A percentile compares a stretch with the other conserved stretches of the same genome.
These are phyloP conservation scores for Perdita meconis DNA, from an alignment of 2,888 invertebrate species.

Conservation along the genomic window DNA sequence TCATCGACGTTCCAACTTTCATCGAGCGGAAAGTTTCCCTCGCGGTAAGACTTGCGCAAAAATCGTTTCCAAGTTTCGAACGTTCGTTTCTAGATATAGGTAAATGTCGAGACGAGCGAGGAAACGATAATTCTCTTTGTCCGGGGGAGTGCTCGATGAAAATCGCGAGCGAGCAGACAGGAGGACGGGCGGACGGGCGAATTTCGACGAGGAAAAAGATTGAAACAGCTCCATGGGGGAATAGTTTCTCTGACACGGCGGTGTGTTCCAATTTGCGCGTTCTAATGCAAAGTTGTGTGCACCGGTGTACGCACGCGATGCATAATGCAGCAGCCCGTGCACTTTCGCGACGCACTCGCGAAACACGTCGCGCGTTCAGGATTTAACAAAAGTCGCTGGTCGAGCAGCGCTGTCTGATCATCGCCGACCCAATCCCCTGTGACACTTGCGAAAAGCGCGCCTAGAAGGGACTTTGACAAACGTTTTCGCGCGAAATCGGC, in stretches of 20 bases:
- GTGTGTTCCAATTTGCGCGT: slow-evolving; percentile 41
- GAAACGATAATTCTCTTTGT: not conserved
- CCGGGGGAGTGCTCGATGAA: not conserved
- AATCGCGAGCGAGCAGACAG: not conserved
- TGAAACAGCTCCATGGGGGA: not conserved
- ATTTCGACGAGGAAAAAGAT: slow-evolving; percentile 2
- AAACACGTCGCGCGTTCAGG: slow-evolving; percentile 16
- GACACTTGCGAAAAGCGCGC: slow-evolving; percentile 26
- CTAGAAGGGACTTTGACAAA: slow-evolving; percentile 27
- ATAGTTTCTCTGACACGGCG: slow-evolving; percentile 15
- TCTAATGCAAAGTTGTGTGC: slow-evolving; percentile 42
- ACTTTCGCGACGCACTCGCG: slow-evolving; percentile 21
- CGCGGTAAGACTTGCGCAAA: too few species aligned
- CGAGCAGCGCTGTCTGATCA: not conserved
- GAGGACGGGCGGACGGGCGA: too few species aligned
- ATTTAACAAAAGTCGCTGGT: slow-evolving; percentile 37
- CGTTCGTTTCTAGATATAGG: too few species aligned
- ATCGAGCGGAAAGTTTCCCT: too few species aligned
- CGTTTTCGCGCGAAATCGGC: slow-evolving; percentile 21
- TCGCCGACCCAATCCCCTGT: not conserved
- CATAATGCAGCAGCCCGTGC: slow-evolving; percentile 59
- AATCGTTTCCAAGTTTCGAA: too few species aligned
- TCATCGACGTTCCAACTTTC: too few species aligned
- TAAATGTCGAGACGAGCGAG: not conserved
- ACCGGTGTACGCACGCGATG: slow-evolving; percentile 46